Conservation (phyloP, 2,113 vertebrate genomes). For the Sula dactylatra region DNA sequence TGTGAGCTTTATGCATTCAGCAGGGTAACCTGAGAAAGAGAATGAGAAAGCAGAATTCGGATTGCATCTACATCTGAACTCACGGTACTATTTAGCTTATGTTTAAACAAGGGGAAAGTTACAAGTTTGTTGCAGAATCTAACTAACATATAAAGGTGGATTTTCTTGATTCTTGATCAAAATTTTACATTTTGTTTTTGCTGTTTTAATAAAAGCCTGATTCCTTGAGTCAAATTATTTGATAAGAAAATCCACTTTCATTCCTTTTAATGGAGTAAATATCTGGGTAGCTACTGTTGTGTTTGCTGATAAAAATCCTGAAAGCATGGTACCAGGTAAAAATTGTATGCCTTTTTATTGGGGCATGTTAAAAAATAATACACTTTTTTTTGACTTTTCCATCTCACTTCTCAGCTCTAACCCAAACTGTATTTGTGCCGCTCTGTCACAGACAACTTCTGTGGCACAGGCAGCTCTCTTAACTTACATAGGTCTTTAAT, state of each 20-base stretch:
- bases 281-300: neutral
- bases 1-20: neutral
- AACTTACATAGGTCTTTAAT: neutral
- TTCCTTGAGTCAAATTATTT: neutral
- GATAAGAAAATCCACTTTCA: neutral
- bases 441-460: neutral
- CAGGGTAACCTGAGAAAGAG: neutral
- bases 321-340: neutral
- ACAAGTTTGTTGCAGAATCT: neutral
- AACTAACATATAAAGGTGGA: neutral
- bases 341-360: neutral
- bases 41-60: neutral
- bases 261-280: neutral
- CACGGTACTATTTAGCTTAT: neutral
- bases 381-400: neutral
- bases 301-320: neutral
- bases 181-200: neutral
- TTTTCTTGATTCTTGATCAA: too few relatives aligned
- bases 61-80: neutral
- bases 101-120: neutral
- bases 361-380: neutral
- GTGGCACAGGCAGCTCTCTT: neutral
- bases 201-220: neutral
- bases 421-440: neutral
- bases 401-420: neutral